Evolutionary conservation across 2,113 vertebrate genomes (phyloP), one percentile per base, ranked within the genome.

Genomic region (Elaphurus davidianus): DNA sequence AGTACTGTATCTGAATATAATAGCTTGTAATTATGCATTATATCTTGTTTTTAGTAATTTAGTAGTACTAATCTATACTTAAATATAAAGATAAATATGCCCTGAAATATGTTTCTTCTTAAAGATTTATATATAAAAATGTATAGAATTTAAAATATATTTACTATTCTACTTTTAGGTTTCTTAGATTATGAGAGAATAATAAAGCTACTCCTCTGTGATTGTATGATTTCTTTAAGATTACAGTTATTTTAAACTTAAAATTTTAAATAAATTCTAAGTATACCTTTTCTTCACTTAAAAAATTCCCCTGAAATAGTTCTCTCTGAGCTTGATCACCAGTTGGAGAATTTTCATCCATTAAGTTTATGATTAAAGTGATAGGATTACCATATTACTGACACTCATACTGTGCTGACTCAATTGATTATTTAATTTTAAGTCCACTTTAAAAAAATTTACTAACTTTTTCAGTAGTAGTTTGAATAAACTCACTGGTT

Each of bases 1-100:
- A 57, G 99, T 98, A 97, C 52, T 52, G 16, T 92, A 21, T 64
- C 62, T 83, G 47, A 87, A 43, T 95, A 43, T 71, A 95, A n/a
- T 84, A 55, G 2, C 12, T 87, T 94, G 1, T 71, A 78, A 52
- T 89, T 94, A 45, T 67, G 91, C 15, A 50, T 93, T 90, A 5
- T 14, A 78, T 71, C 52, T 91, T 87, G 8, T n/a, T 67, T 96
- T 92, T 97, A 64, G 4, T 40, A 62, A 78, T 94, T 90, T 83
- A 27, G 45, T 87, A 50, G 71, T 94, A 87, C 1, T 91, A 52
- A 74, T 19, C 52, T 93, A 10, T 83, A 57, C 17, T 55, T 62
- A 45, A 59, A 33, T 67, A 47, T 40, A 92, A 64, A 33, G 50
- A 47, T n/a, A 92, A 5, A 4, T 83, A 13, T 79, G 45, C 13